Evolutionary conservation across 2,888 invertebrate species (phyloP).

Genomic region (Eucera pruinosa): DNA sequence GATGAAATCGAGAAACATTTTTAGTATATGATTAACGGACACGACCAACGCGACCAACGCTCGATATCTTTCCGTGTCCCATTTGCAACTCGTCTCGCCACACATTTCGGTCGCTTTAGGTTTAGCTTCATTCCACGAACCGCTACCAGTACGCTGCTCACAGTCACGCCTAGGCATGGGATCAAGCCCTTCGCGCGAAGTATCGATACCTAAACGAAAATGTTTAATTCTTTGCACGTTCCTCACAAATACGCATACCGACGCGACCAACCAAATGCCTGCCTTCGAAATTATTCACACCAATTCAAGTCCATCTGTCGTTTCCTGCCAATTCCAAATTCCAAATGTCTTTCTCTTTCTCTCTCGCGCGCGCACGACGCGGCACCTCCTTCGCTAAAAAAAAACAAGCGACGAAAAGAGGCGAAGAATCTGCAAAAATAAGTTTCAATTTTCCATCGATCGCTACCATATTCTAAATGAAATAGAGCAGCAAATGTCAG

Average conservation of each 20-base stretch:
- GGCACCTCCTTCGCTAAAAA: no score
- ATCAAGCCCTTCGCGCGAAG: slow-evolving; percentile 55
- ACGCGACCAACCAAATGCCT: slow-evolving; percentile 40
- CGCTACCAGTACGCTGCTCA: slow-evolving; percentile 74
- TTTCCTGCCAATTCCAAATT: slow-evolving; percentile 23
- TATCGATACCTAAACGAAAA: slow-evolving; percentile 60
- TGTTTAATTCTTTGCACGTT: slow-evolving; percentile 52
- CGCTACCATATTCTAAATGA: no score
- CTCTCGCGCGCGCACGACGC: no score
- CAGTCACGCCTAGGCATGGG: slow-evolving; percentile 68
- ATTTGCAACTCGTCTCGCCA: slow-evolving; percentile 65
- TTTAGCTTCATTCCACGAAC: slow-evolving; percentile 73
- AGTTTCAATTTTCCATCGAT: no score
- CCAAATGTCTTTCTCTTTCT: no score
- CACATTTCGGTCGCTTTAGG: slow-evolving; percentile 70
- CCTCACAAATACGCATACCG: slow-evolving; percentile 23
- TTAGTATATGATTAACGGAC: slow-evolving; percentile 36
- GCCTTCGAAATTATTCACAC: slow-evolving; percentile 46
- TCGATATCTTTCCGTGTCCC: slow-evolving; percentile 63
- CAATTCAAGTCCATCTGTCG: slow-evolving; percentile 58
- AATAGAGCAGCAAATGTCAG: no score
- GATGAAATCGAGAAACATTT: slow-evolving; percentile 25
- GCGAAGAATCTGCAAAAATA: no score
- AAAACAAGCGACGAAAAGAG: no score
- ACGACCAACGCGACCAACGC: slow-evolving; percentile 48